A percentile compares a stretch with the other conserved stretches of the same genome.
These are phyloP conservation scores for Neosilurus mollespiculum DNA, from an alignment of 2,797 vertebrate species.

Conservation along the genomic window DNA sequence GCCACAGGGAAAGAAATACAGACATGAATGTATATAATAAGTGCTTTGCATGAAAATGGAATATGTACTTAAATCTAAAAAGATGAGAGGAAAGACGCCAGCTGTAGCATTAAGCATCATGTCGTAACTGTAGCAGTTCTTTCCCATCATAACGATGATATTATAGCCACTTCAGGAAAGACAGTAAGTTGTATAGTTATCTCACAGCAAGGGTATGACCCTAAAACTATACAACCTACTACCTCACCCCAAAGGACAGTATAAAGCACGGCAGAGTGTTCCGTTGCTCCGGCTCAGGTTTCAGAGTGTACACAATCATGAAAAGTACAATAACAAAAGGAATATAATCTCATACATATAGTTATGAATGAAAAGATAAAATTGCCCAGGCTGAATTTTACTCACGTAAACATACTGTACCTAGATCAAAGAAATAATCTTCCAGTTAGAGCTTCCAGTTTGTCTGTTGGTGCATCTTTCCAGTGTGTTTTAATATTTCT, in stretches of 20 bases:
- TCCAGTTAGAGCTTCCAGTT: neutral
- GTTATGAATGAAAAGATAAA: neutral
- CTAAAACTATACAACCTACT: conserved; percentile 99
- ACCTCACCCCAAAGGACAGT: conserved; percentile 99
- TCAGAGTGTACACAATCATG: conserved; percentile 15
- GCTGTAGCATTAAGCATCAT: neutral
- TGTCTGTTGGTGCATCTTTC: neutral
- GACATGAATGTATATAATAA: neutral
- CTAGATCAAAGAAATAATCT: neutral
- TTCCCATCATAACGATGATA: conserved; percentile 70
- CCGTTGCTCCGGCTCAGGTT: neutral
- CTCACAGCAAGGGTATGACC: conserved; percentile 90
- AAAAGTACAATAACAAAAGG: neutral
- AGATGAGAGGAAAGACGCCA: neutral
- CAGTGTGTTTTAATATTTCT: neutral
- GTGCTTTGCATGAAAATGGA: neutral
- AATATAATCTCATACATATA: neutral
- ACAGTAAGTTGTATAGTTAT: conserved; percentile 99
- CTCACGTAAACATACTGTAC: conserved; percentile 13
- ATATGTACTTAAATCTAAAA: neutral
- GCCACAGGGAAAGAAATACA: neutral
- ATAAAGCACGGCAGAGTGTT: conserved; percentile 8
- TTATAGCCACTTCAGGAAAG: conserved; percentile 98
- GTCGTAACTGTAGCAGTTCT: neutral
- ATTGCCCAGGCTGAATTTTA: neutral